phyloP scores from a whole-genome alignment of 2,888 invertebrate genomes.

The Ophion obscuratus region DNA sequence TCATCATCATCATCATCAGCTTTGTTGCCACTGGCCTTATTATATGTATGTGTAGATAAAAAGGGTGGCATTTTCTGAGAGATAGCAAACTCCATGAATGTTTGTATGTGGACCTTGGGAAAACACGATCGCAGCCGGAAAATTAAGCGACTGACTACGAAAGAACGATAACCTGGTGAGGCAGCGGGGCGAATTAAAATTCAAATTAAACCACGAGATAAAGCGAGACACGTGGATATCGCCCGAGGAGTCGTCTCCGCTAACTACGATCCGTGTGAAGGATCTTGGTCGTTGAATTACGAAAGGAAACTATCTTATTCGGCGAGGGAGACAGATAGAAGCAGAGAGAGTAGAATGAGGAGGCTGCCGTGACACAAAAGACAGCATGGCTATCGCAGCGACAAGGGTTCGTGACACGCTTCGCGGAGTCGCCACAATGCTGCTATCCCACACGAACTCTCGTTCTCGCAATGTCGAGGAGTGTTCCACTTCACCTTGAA shows the following conservation, averaged over 20 bases:
- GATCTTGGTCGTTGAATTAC: constrained; percentile 33
- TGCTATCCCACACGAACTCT: constrained; percentile 7
- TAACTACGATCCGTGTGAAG: constrained; percentile 8
- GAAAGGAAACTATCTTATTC: constrained; percentile 35
- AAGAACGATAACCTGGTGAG: constrained; percentile 45
- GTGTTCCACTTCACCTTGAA: constrained; percentile 17
- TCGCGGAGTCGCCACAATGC: constrained; percentile 36
- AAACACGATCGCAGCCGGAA: constrained; percentile 31
- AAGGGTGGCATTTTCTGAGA: not conserved
- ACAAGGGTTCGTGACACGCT: constrained; percentile 55
- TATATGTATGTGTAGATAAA: not conserved
- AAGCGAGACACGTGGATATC: constrained; percentile 21
- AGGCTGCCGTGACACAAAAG: constrained; percentile 25
- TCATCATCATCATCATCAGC: not conserved
- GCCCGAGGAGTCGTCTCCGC: constrained; percentile 9
- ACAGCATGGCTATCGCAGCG: constrained; percentile 37
- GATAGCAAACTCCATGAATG: not conserved
- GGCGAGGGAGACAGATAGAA: not conserved
- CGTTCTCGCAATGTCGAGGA: constrained; percentile 35
- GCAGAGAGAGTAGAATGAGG: not conserved
- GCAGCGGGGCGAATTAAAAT: constrained; percentile 53
- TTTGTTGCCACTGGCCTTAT: not conserved
- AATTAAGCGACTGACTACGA: constrained; percentile 45
- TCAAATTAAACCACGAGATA: constrained; percentile 56
- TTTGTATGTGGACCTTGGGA: constrained; percentile 9